Conservation (phyloP, 2,888 invertebrate species). For the Hecatera dysodea region DNA sequence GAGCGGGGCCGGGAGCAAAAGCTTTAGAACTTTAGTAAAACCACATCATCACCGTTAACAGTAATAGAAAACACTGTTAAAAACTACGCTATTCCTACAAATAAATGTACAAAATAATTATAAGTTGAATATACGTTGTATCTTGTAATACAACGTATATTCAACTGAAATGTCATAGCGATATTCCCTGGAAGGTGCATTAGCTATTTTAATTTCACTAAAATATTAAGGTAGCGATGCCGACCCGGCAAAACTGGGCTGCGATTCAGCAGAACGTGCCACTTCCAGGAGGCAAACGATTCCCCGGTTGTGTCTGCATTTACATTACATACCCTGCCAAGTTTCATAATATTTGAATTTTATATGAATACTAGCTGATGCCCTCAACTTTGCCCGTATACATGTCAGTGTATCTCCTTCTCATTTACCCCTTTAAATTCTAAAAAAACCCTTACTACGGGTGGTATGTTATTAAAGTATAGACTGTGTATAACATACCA, state of each 20-base stretch:
- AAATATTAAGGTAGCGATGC: constrained; percentile 36
- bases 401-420: no score
- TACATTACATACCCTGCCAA: constrained; percentile 23
- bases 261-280: constrained; percentile 48
- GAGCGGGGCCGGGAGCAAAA: no score
- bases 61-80: background rate
- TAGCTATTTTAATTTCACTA: constrained; percentile 49
- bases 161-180: constrained; percentile 10
- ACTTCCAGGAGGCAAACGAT: background rate
- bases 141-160: background rate
- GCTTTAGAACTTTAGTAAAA: no score
- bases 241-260: constrained; percentile 5
- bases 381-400: no score
- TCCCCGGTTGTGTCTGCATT: constrained; percentile 1
- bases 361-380: constrained; percentile 3
- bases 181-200: constrained; percentile 21
- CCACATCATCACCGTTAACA: no score
- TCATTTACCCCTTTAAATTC: no score
- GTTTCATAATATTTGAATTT: constrained; percentile 18
- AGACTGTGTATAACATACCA: no score
- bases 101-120: background rate
- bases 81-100: background rate
- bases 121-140: no score
- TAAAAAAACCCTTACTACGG: no score
- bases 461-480: no score